phyloP scores from a whole-genome alignment of 1,140 invertebrate genomes.

The Drosophila nigrodunni region DNA sequence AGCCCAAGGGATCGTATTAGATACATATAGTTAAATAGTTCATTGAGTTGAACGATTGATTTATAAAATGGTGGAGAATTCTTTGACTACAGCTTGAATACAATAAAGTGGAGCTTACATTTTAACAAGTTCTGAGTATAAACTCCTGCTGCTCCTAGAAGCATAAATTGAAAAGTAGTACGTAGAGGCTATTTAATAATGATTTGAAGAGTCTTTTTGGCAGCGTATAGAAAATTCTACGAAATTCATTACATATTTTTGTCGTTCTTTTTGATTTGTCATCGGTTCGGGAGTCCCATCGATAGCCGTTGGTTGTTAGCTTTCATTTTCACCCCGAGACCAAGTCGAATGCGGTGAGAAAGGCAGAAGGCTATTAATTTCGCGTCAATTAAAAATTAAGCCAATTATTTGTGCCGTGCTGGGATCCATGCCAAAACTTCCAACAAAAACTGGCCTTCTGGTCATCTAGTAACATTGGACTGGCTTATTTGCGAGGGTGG shows the following conservation, averaged over 20 bases:
- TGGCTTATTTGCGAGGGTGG: constrained; percentile 9
- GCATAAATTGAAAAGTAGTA: too few relatives aligned
- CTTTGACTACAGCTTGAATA: too few relatives aligned
- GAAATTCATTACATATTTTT: constrained; percentile 13
- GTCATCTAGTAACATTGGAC: constrained; percentile 25
- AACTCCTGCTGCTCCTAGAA: too few relatives aligned
- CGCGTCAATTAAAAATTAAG: constrained; percentile 83
- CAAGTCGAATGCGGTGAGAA: background rate
- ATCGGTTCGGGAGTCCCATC: constrained; percentile 11
- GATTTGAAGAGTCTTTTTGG: background rate
- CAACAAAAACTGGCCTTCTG: constrained; percentile 42
- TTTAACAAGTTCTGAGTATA: too few relatives aligned
- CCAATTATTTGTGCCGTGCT: constrained; percentile 76
- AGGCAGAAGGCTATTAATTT: constrained; percentile 76
- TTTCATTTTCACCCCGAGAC: constrained; percentile 54
- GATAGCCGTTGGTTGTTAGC: constrained; percentile 17
- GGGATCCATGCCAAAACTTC: constrained; percentile 40
- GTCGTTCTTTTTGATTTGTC: constrained; percentile 41
- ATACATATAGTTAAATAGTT: background rate
- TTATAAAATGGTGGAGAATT: too few relatives aligned
- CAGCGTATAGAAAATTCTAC: constrained; percentile 20
- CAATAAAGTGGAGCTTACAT: too few relatives aligned
- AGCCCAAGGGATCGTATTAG: background rate
- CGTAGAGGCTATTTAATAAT: background rate
- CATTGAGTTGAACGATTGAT: too few relatives aligned